Base-by-base conservation (phyloP, 2,888 invertebrate species). In the Rhabditophanes sp. region DNA sequence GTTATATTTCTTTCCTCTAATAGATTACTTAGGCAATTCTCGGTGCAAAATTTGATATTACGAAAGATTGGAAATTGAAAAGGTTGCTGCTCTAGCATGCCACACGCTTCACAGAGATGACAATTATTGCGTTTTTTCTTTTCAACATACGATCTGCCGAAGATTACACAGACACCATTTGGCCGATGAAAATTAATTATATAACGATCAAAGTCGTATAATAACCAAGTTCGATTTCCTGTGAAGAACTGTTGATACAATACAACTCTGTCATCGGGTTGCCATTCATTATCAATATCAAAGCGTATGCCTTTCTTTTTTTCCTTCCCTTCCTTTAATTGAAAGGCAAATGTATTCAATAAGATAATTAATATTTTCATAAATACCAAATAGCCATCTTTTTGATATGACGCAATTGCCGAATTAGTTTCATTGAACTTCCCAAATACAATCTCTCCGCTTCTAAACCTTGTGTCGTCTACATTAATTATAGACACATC, bases 161-260 rank as follows among this genome's bases (percentile, higher is more conserved):
- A 60, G 26, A 60, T 57, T 15, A 59, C 51, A 9, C 42, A 36
- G 18, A 53, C 44, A 16, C 57, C 58, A 6, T 49, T 44, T 3
- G 60, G 60, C 9, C 48, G 46, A 55, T 56, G 56, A 36, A 46
- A 53, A 15, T 41, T 37, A 6, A 60, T 33, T 18, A 60, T 45
- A 41, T 57, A 53, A 1, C 60, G 47, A 35, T 60, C 60, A 37
- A 59, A 60, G 33, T 60, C 60, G 20, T 46, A 36, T 3, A 59
- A 47, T 28, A 60, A 53, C 58, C 58, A 60, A 11, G 60, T 60
- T 20, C 60, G 46, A 29, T 60, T 60, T 17, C 54, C 58, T 55
- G 39, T 31, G 7, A 33, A 48, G 28, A 59, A 57, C 17, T 55
- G 38, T 31, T 56, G 46, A 36, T 59, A 59, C 3, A 59, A 44